These are phyloP conservation scores for Cliona cf. orientalis DNA, from an alignment of 37 sponge, comb jelly and placozoan species.

Conservation along the genomic window DNA sequence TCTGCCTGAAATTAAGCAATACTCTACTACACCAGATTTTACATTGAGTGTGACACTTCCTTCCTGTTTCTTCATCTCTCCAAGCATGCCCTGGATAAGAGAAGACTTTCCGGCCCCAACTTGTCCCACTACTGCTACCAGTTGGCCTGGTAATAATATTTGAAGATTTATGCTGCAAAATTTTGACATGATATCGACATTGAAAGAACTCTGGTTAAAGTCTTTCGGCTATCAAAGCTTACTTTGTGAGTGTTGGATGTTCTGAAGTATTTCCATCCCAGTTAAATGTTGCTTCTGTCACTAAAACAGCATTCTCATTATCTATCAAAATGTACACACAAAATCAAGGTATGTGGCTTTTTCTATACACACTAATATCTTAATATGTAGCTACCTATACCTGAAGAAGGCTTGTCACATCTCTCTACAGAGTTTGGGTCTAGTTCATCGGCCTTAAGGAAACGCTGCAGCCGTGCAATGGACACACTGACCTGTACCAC, in stretches of 20 bases:
- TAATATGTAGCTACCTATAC: constrained; percentile 2
- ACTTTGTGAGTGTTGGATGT: constrained; percentile 38
- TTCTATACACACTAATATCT: not conserved
- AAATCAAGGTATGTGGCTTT: too few species aligned
- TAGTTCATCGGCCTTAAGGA: constrained; percentile 80
- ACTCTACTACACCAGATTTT: too few species aligned
- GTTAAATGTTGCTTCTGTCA: constrained; percentile 30
- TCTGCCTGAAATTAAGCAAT: too few species aligned
- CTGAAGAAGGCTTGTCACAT: constrained; percentile 29
- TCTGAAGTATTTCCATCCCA: constrained; percentile 41
- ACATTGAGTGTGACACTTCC: constrained; percentile 83
- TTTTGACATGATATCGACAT: too few species aligned
- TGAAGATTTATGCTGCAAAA: constrained; percentile 88
- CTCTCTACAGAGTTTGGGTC: constrained; percentile 69
- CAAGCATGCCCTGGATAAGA: constrained; percentile 90
- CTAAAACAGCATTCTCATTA: constrained; percentile 23
- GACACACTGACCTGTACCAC: constrained; percentile 91
- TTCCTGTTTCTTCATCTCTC: constrained; percentile 92
- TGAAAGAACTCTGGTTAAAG: not conserved
- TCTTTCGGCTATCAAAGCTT: not conserved
- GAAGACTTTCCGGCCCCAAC: constrained; percentile 99
- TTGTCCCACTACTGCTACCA: constrained; percentile 96
- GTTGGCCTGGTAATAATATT: constrained; percentile 80
- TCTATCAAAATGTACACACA: constrained; percentile 10
- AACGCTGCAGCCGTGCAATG: constrained; percentile 70